Base-by-base conservation (phyloP, 2,113 vertebrate genomes). In the Fregata magnificens region DNA sequence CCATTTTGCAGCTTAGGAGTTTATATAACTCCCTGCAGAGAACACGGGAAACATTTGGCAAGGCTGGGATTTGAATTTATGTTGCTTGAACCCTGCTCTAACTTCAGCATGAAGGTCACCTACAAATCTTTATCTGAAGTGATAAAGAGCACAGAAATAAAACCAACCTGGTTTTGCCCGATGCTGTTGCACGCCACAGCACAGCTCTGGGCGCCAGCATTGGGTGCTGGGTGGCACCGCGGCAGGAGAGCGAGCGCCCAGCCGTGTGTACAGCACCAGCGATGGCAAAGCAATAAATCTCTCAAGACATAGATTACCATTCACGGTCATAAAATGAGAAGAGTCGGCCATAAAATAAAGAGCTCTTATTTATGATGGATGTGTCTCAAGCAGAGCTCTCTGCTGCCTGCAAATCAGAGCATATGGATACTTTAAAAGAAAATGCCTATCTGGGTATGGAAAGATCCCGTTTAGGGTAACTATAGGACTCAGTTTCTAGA, bases 251-350 rank as follows among this genome's bases (percentile, higher is more conserved):
- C 1, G 3, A 42, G 77, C 2, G 0, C 25, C 40, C 45, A 13
- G 58, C 50, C 1, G 0, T 9, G 4, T 3, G 66, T 13, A 22
- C 32, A n/a, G 45, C 56, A 42, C 56, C 0, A 0, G 18, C 2
- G 1, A 9, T 1, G 7, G 52, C 67, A 56, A 62, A 73, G 76
- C 36, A 65, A 58, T 83, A 88, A 36, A 78, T 84, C 20, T 74
- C 76, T 52, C 2, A 2, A 66, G 83, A 66, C 21, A 55, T 19
- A 71, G 74, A 58, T 67, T 74, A 63, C 45, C 38, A 34, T 34
- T 85, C 56, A 20, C 1, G 1, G 19, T 61, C 55, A 58, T 81
- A 70, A 83, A 83, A 81, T 16, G 16, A 81, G 42, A 81, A 78
- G 17, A 42, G 19, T 29, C 0, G 0, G 38, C 20, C 19, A 50